Percentiles rank a stretch among this genome's conserved stretches.
phyloP scores from a whole-genome alignment of 2,797 vertebrate genomes.

The Passerculus sandwichensis region DNA sequence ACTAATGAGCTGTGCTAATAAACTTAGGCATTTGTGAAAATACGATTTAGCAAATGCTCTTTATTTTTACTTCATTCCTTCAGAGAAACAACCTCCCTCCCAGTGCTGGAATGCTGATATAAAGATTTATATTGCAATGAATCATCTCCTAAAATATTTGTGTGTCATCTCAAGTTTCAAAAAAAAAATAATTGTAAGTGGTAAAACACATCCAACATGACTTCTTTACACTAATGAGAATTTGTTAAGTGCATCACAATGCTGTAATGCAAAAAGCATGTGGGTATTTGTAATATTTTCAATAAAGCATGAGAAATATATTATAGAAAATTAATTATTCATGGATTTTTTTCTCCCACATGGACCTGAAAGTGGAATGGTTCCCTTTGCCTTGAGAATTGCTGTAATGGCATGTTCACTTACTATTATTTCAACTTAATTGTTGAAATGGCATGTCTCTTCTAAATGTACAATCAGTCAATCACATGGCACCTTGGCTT shows the following conservation, averaged over 20 bases:
- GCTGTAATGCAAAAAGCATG: conserved; percentile 19
- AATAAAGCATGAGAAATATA: conserved; percentile 67
- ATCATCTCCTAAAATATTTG: conserved; percentile 36
- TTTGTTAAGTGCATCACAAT: conserved; percentile 42
- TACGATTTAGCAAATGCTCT: conserved; percentile 7
- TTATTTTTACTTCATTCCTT: conserved; percentile 1
- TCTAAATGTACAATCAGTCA: conserved; percentile 19
- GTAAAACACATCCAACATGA: neutral
- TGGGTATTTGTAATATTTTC: conserved; percentile 66
- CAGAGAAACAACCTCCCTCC: neutral
- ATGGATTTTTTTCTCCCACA: conserved; percentile 17
- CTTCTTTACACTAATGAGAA: neutral
- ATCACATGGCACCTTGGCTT: neutral
- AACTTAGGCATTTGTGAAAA: conserved; percentile 16
- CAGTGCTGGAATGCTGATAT: neutral
- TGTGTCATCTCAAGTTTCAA: neutral
- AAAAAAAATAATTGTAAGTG: neutral
- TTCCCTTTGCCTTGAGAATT: conserved; percentile 40
- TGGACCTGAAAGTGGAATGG: conserved; percentile 53
- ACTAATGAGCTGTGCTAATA: conserved; percentile 10
- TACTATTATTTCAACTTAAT: too few relatives aligned
- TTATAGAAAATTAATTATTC: conserved; percentile 70
- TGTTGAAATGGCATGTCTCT: neutral
- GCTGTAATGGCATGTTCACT: neutral
- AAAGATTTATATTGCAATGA: neutral